Conservation (phyloP, 2,888 invertebrate species). For the Brachypterus glaber region DNA sequence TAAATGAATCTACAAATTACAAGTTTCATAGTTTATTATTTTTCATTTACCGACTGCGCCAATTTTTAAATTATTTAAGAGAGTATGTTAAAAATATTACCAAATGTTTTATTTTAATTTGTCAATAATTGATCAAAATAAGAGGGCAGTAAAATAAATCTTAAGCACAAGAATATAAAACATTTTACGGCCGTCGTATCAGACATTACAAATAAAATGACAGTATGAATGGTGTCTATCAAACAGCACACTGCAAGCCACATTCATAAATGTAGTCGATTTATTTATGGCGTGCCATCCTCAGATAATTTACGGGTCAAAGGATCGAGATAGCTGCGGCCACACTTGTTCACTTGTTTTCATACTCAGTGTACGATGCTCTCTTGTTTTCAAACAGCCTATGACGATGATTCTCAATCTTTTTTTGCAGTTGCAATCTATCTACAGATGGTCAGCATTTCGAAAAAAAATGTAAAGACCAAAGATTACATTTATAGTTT, state of each 20-base stretch:
- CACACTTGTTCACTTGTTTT: constrained; percentile 26
- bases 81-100: too few species aligned
- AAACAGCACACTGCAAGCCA: constrained; percentile 30
- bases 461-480: too few species aligned
- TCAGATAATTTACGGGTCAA: constrained; percentile 41
- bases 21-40: too few species aligned
- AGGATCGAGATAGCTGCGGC: constrained; percentile 33
- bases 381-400: too few species aligned
- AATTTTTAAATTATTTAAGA: too few species aligned
- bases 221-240: constrained; percentile 32
- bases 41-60: too few species aligned
- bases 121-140: not conserved
- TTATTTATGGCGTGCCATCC: constrained; percentile 41
- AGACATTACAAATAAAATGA: constrained; percentile 16
- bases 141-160: constrained; percentile 4
- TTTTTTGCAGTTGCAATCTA: too few species aligned
- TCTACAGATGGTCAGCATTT: too few species aligned
- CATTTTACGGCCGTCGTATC: constrained; percentile 7
- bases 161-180: not conserved
- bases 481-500: too few species aligned
- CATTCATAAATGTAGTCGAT: constrained; percentile 40
- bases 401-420: too few species aligned
- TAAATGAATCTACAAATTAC: too few species aligned
- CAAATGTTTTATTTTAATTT: not conserved
- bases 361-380: not conserved